These are phyloP conservation scores for Percopsis transmontana DNA, from an alignment of 2,113 vertebrate genomes.

Conservation along the genomic window DNA sequence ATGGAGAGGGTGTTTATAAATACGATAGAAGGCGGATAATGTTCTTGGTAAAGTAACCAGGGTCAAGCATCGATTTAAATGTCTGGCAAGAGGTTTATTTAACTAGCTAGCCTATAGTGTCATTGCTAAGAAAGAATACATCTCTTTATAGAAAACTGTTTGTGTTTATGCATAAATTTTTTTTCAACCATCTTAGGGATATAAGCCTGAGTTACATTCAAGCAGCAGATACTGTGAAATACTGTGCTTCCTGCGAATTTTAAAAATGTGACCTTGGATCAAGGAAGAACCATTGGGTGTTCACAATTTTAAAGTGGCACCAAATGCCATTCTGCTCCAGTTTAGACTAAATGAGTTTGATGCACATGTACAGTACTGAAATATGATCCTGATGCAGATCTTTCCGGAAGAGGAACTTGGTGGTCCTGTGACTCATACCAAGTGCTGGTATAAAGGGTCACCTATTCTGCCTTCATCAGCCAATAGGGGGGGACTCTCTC, in stretches of 20 bases:
- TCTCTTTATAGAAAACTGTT: too few species aligned
- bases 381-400: neutral
- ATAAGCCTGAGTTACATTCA: too few species aligned
- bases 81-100: conserved; percentile 19
- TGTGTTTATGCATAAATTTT: too few species aligned
- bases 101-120: too few species aligned
- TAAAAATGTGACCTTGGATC: too few species aligned
- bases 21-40: neutral
- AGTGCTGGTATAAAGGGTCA: conserved; percentile 32
- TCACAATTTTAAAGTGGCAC: neutral
- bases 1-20: too few species aligned
- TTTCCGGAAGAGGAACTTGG: conserved; percentile 1
- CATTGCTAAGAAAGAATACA: too few species aligned
- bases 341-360: conserved; percentile 3
- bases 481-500: conserved; percentile 61
- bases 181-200: too few species aligned
- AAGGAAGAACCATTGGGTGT: too few species aligned
- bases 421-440: neutral
- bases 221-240: too few species aligned
- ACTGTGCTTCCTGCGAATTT: too few species aligned
- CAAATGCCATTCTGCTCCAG: neutral
- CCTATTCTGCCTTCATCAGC: conserved; percentile 43
- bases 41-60: neutral
- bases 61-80: conserved; percentile 14
- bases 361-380: conserved; percentile 10